These are phyloP conservation scores for Anoplius nigerrimus DNA, from an alignment of 2,888 invertebrate species.

Conservation along the genomic window DNA sequence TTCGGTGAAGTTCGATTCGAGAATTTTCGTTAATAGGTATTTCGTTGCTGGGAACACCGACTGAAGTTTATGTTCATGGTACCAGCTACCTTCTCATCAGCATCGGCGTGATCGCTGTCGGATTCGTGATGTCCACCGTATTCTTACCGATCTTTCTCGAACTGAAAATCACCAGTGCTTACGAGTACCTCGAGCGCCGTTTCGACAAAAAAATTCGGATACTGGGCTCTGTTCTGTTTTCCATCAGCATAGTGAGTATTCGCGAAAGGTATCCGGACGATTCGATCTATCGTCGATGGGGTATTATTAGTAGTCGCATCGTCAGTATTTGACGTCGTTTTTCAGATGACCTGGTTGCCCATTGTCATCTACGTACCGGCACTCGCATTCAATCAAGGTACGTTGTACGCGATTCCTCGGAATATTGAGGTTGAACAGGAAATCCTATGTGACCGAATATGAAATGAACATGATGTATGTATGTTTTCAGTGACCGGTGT, in stretches of 20 bases:
- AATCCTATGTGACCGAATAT: background rate
- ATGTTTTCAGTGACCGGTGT: constrained; percentile 86
- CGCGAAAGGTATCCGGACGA: background rate
- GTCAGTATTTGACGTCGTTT: background rate
- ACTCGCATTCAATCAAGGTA: constrained; percentile 88
- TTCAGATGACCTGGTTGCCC: constrained; percentile 85
- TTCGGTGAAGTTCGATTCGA: too few species aligned
- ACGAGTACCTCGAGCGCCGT: constrained; percentile 86
- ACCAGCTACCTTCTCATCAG: constrained; percentile 84
- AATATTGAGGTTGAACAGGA: too few species aligned
- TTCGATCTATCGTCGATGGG: background rate
- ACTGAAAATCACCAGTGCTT: constrained; percentile 85
- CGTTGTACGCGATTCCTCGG: too few species aligned
- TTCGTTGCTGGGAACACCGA: constrained; percentile 86
- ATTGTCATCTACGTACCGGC: constrained; percentile 88
- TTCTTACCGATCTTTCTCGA: constrained; percentile 86
- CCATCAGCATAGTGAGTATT: constrained; percentile 81
- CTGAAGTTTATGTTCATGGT: constrained; percentile 89
- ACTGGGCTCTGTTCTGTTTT: constrained; percentile 83
- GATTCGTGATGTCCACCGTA: constrained; percentile 80
- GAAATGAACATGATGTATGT: background rate
- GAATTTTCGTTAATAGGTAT: constrained; percentile 76
- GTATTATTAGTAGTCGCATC: background rate
- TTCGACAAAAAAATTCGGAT: constrained; percentile 83
- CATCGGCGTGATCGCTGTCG: constrained; percentile 81